Base-by-base conservation (phyloP, 2,113 vertebrate genomes). In the Raja brachyura region DNA sequence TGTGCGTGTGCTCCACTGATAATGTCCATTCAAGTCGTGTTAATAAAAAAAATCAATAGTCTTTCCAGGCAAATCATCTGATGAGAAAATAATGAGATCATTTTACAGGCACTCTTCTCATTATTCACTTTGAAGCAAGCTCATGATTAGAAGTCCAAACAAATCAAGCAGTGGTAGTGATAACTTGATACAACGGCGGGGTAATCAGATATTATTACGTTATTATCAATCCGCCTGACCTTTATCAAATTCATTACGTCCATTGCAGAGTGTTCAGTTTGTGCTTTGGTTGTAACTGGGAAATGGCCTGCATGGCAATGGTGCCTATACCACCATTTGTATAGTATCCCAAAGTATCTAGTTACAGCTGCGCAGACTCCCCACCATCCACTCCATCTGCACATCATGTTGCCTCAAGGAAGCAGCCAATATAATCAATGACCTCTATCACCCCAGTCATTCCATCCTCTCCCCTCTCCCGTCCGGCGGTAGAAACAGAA, bases 1-100 rank as follows among this genome's bases (percentile, higher is more conserved):
- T 14, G 31, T 14, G 31, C 2, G 1, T 48, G n/a, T 22, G 61
- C 39, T 90, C 14, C 33, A 39, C 88, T 48, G 66, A 90, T 90
- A 90, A 48, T 25, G 61, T 90, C 88, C 33, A 33, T 16, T 31
- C 22, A 90, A 48, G 39, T 48, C 48, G 18, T 48, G 25, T 39
- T 22, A 48, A 73, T 73, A 73, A 25, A 48, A 14, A 2, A 48
- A 92, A 73, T 5, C 61, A 68, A 73, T 39, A 92, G 16, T 20
- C 10, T 73, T 92, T 92, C 22, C 66, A 73, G 68, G 7, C 13
- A 10, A 13, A 68, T 48, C 6, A 73, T 48, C 73, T 73, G 31
- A 73, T 73, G 33, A 73, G 61, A 73, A 48, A 92, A 73, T 73
- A 92, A 92, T 73, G 90, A 73, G 90, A 73, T 92, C 66, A 92